Evolutionary conservation across 2,113 vertebrate species (phyloP), one percentile per base, ranked within the genome.

Genomic region (Lanius ludovicianus): DNA sequence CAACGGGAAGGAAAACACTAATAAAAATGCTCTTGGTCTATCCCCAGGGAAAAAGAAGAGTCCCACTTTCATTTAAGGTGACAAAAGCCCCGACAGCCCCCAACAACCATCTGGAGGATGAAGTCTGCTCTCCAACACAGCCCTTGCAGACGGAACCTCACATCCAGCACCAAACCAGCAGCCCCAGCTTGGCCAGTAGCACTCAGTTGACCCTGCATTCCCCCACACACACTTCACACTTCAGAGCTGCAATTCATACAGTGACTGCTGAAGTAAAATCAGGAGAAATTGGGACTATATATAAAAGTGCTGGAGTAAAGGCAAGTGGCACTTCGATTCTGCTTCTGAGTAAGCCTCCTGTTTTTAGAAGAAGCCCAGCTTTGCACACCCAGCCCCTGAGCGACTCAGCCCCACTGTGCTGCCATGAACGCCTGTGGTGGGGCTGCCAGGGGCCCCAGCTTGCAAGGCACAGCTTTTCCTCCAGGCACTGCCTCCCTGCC

Each of bases 301-400:
- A 64, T 85, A 77, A 86, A 84, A 65, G 65, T 70, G 56, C 65
- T 56, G 70, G 79, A 90, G 57, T 62, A 35, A 71, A 71, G 42
- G 23, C 74, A 4, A 77, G 90, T 60, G 56, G 62, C 71, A 62
- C 71, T 59, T 74, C 59, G 0, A 1, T n/a, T 97, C 89, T 89
- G 64, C 69, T 91, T 96, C 95, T 96, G 94, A 96, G 74, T 93
- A 96, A 90, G 82, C 35, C 63, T 90, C 56, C 85, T 88, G 88
- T 69, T 91, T 78, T 94, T 37, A 95, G 93, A 79, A 73, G n/a
- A 11, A 70, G 81, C 30, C 0, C 7, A 31, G 47, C 42, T 52
- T 28, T 53, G 74, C 67, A 33, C 50, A 33, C 39, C 3, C 42
- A 11, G 70, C 22, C 65, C 53, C 55, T 6, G 35, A 25, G 62